Base-by-base conservation (phyloP, 2,797 vertebrate species). In the Coendou prehensilis region DNA sequence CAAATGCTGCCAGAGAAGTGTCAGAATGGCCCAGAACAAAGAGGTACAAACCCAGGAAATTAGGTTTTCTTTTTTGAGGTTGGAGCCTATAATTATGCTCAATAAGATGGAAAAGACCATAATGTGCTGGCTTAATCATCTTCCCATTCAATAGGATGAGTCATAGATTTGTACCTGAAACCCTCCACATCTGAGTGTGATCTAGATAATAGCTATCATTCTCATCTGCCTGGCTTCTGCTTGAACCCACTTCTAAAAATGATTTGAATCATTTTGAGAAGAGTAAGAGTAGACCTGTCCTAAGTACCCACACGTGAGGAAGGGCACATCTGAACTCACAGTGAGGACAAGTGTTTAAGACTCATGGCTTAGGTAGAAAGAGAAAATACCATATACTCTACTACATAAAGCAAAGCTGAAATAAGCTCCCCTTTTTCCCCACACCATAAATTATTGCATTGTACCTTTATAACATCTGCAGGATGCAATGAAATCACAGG, bases 1-100 rank as follows among this genome's bases (percentile, higher is more conserved):
- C 54, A 95, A 87, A 41, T 50, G 75, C 33, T 82, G 28, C 26
- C 9, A 2, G 23, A 26, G 47, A 96, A 90, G 90, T 93, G 33
- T 94, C 96, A 91, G 94, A 57, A 54, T 50, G 14, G 80, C 87
- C 96, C 61, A 78, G 52, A 9, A 93, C 76, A 97, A 98, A 97
- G 3, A 54, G 88, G 47, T 9, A n/a, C 71, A 94, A 20, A 86
- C 95, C 87, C 84, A 94, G 81, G 63, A 96, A 98, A 97, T 93
- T 9, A 5, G 54, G 47, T 73, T 59, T 61, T 17, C 28, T 91
- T 75, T 81, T 85, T 23, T 93, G 83, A 83, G n/a, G 79, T 52
- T 88, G 15, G n/a, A 92, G 79, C 78, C 11, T 63, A 52, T 84
- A 69, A 93, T 10, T 96, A 28, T 76, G 26, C 82, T 92, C 47